Evolutionary conservation across 23 tunicate genomes (phyloP).

Genomic region (Clavelina lepadiformis): DNA sequence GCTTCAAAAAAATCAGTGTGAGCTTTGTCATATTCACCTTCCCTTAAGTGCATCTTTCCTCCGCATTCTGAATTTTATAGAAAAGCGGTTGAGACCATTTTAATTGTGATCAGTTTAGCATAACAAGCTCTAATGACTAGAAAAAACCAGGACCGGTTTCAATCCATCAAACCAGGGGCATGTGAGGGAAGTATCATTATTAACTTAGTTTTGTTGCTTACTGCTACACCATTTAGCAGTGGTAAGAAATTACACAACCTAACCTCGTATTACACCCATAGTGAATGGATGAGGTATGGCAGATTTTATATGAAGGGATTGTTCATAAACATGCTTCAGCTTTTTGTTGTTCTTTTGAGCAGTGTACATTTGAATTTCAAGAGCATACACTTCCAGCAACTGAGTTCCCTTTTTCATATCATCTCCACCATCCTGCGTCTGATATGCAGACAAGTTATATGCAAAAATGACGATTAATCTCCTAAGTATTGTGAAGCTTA

Average conservation of each 20-base stretch:
- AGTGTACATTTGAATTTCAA: slow-evolving; percentile 98
- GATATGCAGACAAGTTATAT: neutral
- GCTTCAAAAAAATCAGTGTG: slow-evolving; percentile 98
- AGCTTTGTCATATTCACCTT: slow-evolving; percentile 92
- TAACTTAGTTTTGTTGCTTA: too few species aligned
- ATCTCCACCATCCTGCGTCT: slow-evolving; percentile 89
- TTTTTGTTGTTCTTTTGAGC: slow-evolving; percentile 86
- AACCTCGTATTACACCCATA: slow-evolving; percentile 93
- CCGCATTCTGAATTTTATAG: slow-evolving; percentile 77
- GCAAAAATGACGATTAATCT: neutral
- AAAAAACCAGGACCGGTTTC: too few species aligned
- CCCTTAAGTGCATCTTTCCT: slow-evolving; percentile 97
- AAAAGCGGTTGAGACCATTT: too few species aligned
- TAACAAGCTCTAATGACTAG: neutral
- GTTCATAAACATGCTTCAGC: slow-evolving; percentile 83
- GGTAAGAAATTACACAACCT: neutral
- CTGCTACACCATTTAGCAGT: too few species aligned
- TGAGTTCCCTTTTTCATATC: slow-evolving; percentile 96
- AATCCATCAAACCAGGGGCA: too few species aligned
- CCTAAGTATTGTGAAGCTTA: neutral
- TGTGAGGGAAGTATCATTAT: too few species aligned
- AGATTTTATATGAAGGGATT: slow-evolving; percentile 80
- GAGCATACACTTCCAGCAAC: slow-evolving; percentile 82
- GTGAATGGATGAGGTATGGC: slow-evolving; percentile 97
- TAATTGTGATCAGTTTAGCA: neutral